Conservation (phyloP, 2,888 invertebrate genomes). For the Apamea crenata region DNA sequence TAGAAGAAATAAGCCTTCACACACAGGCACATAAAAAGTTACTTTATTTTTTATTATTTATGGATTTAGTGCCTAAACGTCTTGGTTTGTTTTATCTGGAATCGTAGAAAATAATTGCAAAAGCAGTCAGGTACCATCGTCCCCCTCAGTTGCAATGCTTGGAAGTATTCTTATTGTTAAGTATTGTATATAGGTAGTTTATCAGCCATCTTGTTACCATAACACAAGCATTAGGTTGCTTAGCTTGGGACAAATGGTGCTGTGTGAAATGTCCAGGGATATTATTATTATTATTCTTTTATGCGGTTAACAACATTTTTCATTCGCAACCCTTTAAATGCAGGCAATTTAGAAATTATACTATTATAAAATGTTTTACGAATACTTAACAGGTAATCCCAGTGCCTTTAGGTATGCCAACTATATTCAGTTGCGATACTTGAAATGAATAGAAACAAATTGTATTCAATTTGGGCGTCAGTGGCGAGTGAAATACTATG, state of each 20-base stretch:
- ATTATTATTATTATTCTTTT: no score
- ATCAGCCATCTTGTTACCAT: no score
- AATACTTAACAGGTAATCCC: neutral
- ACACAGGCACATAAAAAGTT: neutral
- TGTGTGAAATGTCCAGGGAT: no score
- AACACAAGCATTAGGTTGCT: no score
- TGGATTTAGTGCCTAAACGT: neutral
- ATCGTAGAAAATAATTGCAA: neutral
- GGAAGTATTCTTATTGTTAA: no score
- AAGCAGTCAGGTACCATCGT: neutral
- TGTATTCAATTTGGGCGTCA: slow-evolving; percentile 36
- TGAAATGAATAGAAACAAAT: slow-evolving; percentile 47
- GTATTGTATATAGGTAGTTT: no score
- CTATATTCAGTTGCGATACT: slow-evolving; percentile 14
- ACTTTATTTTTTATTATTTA: neutral
- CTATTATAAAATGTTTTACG: slow-evolving; percentile 20
- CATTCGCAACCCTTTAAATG: slow-evolving; percentile 53
- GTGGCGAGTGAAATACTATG: slow-evolving; percentile 21
- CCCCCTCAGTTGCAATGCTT: no score
- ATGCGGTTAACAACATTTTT: slow-evolving; percentile 53
- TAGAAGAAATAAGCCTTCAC: neutral
- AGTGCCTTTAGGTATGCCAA: slow-evolving; percentile 15
- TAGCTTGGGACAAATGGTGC: no score
- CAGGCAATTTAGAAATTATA: slow-evolving; percentile 24
- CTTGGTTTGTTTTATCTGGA: neutral